Evolutionary conservation across 2,888 invertebrate genomes (phyloP), one percentile per base, ranked within the genome.

Genomic region (Aricia artaxerxes): DNA sequence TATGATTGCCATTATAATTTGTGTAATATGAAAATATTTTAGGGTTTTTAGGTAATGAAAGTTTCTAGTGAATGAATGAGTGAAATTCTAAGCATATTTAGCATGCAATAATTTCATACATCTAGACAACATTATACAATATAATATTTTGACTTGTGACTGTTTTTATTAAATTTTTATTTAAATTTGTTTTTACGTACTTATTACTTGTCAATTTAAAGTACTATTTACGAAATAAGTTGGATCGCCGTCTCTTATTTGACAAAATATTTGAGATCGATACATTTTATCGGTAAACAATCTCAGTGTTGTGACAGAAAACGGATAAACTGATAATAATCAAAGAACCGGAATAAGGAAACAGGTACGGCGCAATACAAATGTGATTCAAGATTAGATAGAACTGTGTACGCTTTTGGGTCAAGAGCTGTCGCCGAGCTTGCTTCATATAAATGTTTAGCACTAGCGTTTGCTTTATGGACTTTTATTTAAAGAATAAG

Each of bases 391-490:
- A 82, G 82, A 83, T 83, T 84, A 82, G 83, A 83, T 83, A 82
- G 82, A 83, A 82, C 82, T 80, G 82, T 83, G 81, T 82, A 82
- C 80, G 82, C 82, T 84, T 84, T 82, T 83, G 81, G 84, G 84
- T 84, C 84, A 83, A 84, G 84, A 82, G 82, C 81, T 82, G 82
- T 83, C 82, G 82, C 80, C 80, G 82, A 81, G 84, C 81, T 82
- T 84, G 82, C 84, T 81, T 81, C 82, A 81, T 82, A 82, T 82
- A 84, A 84, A 82, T 83, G 84, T 82, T 83, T 82, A 81, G 80
- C 82, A 82, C 81, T 82, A 80, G 80, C 81, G 79, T 80, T 82
- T 79, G 82, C 82, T 82, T 76, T 57, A 57, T 76, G 53, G 57
- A 57, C 38, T 76, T 76, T 76, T 76, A 76, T 76, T 76, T 76